Evolutionary conservation across 2,888 invertebrate genomes (phyloP), one percentile per base, ranked within the genome.

Genomic region (Notodonta ziczac): DNA sequence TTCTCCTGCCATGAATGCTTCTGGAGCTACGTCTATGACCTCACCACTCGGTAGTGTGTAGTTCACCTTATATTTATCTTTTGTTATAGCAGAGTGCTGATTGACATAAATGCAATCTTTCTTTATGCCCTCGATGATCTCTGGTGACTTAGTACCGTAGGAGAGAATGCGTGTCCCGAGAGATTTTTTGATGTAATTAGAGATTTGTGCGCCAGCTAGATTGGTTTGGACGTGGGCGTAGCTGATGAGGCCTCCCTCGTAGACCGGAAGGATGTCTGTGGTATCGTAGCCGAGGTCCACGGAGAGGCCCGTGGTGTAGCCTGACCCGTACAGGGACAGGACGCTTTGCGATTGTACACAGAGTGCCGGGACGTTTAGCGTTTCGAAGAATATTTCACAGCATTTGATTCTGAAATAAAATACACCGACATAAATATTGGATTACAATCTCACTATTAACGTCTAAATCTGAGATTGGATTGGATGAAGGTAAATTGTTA

Each of bases 331-430:
- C 8, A 92, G 70, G 0, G 90, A 74, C 6, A 91, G 69, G 0
- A 84, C 84, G 35, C 80, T 76, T 63, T 90, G 88, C 0, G 87
- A 63, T 61, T 90, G 90, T 4, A 92, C 75, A 57, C 89, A 91
- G 2, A 91, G 39, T 0, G 82, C 84, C 0, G 92, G 90, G 1
- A 74, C 67, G 52, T 92, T 93, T 2, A 93, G 69, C 0, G 85
- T 83, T 63, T 93, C 92, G 61, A 91, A 91, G 61, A 90, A 88
- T 50, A 91, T 76, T 69, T 93, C 87, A 58, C 90, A 89, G 73
- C 85, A 88, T 78, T 86, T 84, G 7, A 82, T 70, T 74, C 92
- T 91, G 85, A 0, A 77, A 77, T 14, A 5, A 56, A 67, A 62
- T n/a, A n/a, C n/a, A n/a, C n/a, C 2, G 40, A 12, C 5, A 12